Base-by-base conservation (phyloP, 2,113 vertebrate species). In the Clarias magur region DNA sequence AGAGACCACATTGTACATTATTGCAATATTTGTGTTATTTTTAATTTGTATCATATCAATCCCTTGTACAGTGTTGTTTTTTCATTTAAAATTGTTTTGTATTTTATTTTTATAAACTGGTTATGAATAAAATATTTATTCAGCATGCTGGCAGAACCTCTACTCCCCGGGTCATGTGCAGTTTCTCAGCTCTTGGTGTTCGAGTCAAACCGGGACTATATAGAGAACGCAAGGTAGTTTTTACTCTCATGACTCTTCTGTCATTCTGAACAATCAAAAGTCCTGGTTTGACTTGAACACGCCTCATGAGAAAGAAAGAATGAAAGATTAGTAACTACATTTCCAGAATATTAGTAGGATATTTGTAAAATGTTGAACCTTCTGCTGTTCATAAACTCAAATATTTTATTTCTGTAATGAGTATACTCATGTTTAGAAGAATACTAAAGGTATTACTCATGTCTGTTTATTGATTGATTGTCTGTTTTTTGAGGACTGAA, bases 41-140 rank as follows among this genome's bases (percentile, higher is more conserved):
- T 68, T 65, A 7, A 96, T 99, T 97, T 99, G 96, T 99, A 98
- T 94, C 97, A 98, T 98, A 99, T 95, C 96, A 97, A 98, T 96
- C 96, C 97, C 95, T 97, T 99, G 97, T 99, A 99, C 96, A 99
- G 97, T 98, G 97, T 96, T 97, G 94, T 96, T 94, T 95, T 97
- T 97, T 95, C 95, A 96, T 97, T 98, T 97, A 91, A 97, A 97
- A 98, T 98, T 97, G 96, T 99, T 99, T 99, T 99, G 95, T 99
- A 99, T 99, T 98, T 99, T 99, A 99, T 99, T 99, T 99, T 99
- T 99, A 98, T 99, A 99, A 98, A 97, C 96, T 95, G 96, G 96
- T 97, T 96, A 96, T 96, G 95, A 99, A 99, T 98, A 98, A 99
- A 98, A 97, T 96, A 96, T 94, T 97, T 96, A 98, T 98, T 97